Conservation (phyloP, 2,888 invertebrate species). For the Hyppa rectilinea region DNA sequence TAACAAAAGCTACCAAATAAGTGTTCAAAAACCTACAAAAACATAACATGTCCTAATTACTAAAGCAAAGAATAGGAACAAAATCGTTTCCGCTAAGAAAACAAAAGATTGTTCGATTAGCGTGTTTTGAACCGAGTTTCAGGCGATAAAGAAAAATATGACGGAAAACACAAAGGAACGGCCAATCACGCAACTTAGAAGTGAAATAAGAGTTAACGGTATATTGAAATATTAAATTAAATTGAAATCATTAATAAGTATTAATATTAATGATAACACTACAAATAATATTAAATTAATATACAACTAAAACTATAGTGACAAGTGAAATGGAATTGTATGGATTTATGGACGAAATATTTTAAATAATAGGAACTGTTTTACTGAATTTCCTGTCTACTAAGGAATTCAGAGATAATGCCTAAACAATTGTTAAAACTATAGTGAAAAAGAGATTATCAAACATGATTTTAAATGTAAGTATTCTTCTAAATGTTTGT, state of each 20-base stretch:
- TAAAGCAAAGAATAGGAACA: conserved; percentile 33
- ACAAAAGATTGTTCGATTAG: conserved; percentile 25
- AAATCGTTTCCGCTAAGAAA: conserved; percentile 32
- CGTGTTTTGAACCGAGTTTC: conserved; percentile 39
- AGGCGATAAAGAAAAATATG: conserved; percentile 41
- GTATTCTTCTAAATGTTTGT: conserved; percentile 1
- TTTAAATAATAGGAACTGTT: background rate
- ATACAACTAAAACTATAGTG: background rate
- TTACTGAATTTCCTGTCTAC: background rate
- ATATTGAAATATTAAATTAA: background rate
- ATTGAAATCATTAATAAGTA: background rate
- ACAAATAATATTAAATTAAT: background rate
- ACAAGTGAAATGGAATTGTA: background rate
- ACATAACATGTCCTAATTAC: conserved; percentile 1
- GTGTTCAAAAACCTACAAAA: background rate
- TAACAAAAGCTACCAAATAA: background rate
- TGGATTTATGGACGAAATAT: background rate
- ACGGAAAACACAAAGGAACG: conserved; percentile 17
- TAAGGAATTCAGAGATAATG: background rate
- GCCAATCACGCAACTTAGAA: conserved; percentile 5
- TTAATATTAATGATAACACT: background rate
- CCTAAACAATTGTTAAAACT: background rate
- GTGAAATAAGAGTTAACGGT: conserved; percentile 1
- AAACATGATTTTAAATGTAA: conserved; percentile 52
- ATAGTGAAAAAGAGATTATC: background rate